A percentile compares a stretch with the other conserved stretches of the same genome.
These are phyloP conservation scores for Chironomus tepperi DNA, from an alignment of 1,140 invertebrate genomes.

Conservation along the genomic window DNA sequence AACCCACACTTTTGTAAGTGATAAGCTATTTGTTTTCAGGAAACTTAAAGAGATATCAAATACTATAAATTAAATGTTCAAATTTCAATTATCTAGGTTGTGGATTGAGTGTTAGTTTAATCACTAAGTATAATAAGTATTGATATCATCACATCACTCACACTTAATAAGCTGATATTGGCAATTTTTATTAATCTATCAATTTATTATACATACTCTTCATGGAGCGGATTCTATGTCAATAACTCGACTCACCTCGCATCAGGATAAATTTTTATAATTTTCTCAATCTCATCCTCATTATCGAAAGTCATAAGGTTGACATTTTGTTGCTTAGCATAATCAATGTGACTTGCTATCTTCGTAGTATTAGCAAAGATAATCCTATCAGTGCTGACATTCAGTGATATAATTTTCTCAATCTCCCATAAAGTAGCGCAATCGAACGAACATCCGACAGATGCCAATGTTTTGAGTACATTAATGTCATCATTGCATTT, in stretches of 20 bases:
- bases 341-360: slow-evolving; percentile 79
- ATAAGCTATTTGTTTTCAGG: no score
- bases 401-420: slow-evolving; percentile 68
- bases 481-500: slow-evolving; percentile 89
- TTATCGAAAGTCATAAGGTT: slow-evolving; percentile 93
- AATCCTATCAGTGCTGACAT: slow-evolving; percentile 70
- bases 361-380: slow-evolving; percentile 99
- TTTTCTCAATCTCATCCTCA: slow-evolving; percentile 86
- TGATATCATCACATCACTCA: no score
- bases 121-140: no score
- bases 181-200: no score
- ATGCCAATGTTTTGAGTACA: slow-evolving; percentile 74
- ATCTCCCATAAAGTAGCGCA: slow-evolving; percentile 94
- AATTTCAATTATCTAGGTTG: no score
- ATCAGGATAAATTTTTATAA: slow-evolving; percentile 70
- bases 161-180: no score
- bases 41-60: no score
- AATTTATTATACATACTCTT: no score
- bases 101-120: no score
- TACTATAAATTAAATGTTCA: no score
- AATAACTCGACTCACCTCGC: slow-evolving; percentile 56
- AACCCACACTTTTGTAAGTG: no score
- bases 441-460: slow-evolving; percentile 86
- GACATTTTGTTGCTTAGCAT: slow-evolving; percentile 70
- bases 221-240: no score